These are phyloP conservation scores for Schizopygopsis malacanthus DNA, from an alignment of 2,797 vertebrate genomes.

Conservation along the genomic window DNA sequence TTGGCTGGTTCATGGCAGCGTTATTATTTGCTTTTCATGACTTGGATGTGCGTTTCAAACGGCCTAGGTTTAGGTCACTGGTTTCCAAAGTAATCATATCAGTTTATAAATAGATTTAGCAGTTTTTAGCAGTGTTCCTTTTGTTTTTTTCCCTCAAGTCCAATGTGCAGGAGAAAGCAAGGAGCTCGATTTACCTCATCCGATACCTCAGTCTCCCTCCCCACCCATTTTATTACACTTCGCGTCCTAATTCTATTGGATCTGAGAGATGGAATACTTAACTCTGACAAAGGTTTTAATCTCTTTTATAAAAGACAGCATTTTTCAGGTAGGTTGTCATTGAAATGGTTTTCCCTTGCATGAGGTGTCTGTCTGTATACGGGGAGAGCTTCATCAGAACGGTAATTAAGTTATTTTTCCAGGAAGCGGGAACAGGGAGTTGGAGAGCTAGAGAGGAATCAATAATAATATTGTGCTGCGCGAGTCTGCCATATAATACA, in stretches of 20 bases:
- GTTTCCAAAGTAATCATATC: constrained; percentile 36
- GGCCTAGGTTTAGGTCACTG: constrained; percentile 11
- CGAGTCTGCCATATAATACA: constrained; percentile 79
- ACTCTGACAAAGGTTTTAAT: constrained; percentile 63
- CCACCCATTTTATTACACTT: constrained; percentile 45
- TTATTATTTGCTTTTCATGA: constrained; percentile 31
- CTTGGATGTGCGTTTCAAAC: constrained; percentile 21
- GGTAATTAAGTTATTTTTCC: constrained; percentile 83
- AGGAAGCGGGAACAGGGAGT: constrained; percentile 77
- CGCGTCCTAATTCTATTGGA: constrained; percentile 45
- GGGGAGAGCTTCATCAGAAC: constrained; percentile 76
- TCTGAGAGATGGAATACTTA: constrained; percentile 46
- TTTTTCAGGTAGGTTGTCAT: constrained; percentile 73
- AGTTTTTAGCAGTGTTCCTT: constrained; percentile 9
- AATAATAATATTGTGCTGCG: constrained; percentile 80
- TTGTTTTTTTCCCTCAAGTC: not conserved
- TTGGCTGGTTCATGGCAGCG: constrained; percentile 14
- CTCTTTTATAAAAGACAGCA: constrained; percentile 68
- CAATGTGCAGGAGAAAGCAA: constrained; percentile 1
- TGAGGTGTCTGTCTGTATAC: constrained; percentile 66
- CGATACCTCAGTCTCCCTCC: not conserved
- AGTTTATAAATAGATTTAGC: constrained; percentile 30
- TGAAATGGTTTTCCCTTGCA: constrained; percentile 74
- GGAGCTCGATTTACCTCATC: constrained; percentile 22
- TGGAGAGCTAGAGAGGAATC: constrained; percentile 78